These are phyloP conservation scores for Onychostoma macrolepis DNA, from an alignment of 2,113 vertebrate genomes.

Conservation along the genomic window DNA sequence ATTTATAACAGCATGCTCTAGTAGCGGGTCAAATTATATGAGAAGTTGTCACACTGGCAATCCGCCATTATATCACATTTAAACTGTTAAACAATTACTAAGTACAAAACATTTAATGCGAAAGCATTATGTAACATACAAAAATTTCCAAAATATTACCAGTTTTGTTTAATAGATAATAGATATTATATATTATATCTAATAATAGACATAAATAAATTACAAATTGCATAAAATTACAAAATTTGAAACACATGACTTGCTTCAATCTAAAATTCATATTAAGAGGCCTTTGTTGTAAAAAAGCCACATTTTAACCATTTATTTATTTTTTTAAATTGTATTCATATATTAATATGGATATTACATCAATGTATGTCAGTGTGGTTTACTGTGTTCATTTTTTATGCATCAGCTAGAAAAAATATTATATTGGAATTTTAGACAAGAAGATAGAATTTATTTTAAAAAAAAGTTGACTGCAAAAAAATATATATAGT, in stretches of 20 bases:
- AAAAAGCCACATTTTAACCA: no score
- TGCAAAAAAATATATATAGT: no score
- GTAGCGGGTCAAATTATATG: not conserved
- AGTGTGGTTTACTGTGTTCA: not conserved
- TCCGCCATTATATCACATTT: not conserved
- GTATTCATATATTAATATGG: not conserved
- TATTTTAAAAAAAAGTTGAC: no score
- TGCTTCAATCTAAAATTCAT: not conserved
- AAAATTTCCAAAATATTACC: not conserved
- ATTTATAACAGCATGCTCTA: not conserved
- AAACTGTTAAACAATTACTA: not conserved
- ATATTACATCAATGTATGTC: not conserved
- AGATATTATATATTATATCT: no score
- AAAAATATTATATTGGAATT: not conserved
- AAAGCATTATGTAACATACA: not conserved
- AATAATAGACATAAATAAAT: not conserved
- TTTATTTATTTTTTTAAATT: no score
- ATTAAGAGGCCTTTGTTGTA: not conserved
- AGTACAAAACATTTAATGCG: not conserved
- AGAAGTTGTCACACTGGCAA: not conserved
- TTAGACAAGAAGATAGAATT: not conserved
- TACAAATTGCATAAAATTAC: not conserved
- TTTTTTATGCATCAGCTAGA: not conserved
- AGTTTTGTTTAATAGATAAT: not conserved
- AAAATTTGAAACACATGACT: not conserved